phyloP scores from a whole-genome alignment of 2,113 vertebrate species.

The Alosa alosa region DNA sequence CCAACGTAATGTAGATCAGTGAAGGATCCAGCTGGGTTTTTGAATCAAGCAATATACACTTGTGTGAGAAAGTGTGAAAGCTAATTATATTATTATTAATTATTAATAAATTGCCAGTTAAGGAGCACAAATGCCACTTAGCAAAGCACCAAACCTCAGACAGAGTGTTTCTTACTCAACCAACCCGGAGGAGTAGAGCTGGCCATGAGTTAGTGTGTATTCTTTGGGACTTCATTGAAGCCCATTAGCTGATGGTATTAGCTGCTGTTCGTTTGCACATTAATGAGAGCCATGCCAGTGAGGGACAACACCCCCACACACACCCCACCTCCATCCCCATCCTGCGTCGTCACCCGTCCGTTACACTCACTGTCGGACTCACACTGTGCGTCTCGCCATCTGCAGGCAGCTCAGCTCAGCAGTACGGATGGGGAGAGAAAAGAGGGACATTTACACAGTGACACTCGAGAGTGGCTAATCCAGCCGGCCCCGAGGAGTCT shows the following conservation, averaged over 20 bases:
- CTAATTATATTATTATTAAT: too few species aligned
- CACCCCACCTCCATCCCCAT: not conserved
- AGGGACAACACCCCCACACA: not conserved
- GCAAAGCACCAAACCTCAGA: not conserved
- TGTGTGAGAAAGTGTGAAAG: not conserved
- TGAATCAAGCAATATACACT: not conserved
- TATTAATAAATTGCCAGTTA: not conserved
- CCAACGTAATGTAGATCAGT: not conserved
- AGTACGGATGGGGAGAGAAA: not conserved
- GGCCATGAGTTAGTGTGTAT: not conserved
- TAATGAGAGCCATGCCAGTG: conserved; percentile 31
- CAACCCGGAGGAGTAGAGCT: not conserved
- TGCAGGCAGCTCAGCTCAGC: not conserved
- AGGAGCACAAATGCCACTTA: not conserved
- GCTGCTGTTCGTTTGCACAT: conserved; percentile 29
- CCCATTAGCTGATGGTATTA: conserved; percentile 39
- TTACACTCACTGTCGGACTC: not conserved
- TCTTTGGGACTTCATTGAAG: conserved; percentile 18
- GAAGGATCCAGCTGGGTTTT: not conserved
- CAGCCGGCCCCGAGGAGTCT: not conserved
- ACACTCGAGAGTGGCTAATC: conserved; percentile 25
- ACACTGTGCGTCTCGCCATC: conserved; percentile 17
- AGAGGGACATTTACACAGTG: not conserved
- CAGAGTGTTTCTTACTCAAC: not conserved
- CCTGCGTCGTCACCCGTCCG: not conserved